These are phyloP conservation scores for Microtus pennsylvanicus DNA, from an alignment of 2,113 vertebrate species.

Conservation along the genomic window DNA sequence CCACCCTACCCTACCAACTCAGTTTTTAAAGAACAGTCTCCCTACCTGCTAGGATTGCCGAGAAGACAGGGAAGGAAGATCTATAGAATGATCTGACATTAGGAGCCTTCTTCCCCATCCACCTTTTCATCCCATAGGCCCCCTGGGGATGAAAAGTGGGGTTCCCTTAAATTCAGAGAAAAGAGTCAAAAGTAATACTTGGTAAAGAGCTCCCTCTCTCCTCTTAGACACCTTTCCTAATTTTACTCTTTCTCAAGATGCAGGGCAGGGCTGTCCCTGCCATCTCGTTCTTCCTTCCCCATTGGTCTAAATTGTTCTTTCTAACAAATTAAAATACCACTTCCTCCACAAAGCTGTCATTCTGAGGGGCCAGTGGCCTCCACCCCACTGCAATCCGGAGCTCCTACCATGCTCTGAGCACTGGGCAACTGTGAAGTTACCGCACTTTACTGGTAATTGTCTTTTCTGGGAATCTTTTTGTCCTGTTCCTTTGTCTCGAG, in stretches of 20 bases:
- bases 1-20: background rate
- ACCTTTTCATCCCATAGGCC: background rate
- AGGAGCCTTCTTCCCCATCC: background rate
- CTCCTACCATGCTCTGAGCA: background rate
- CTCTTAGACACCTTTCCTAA: background rate
- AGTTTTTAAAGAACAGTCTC: slow-evolving; percentile 6
- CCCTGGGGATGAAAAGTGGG: background rate
- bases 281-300: background rate
- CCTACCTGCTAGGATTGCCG: background rate
- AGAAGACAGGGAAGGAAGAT: background rate
- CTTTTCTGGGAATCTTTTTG: slow-evolving; percentile 2
- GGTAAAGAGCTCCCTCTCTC: background rate
- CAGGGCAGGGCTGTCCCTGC: background rate
- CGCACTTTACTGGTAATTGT: background rate
- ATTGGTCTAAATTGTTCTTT: background rate
- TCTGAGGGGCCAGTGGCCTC: background rate
- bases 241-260: background rate
- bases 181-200: slow-evolving; percentile 24
- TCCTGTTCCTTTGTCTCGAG: slow-evolving; percentile 10
- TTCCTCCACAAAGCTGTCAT: background rate
- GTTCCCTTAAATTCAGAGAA: slow-evolving; percentile 38
- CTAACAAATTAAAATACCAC: slow-evolving; percentile 33
- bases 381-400: background rate
- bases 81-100: background rate
- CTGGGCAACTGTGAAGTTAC: background rate